These are phyloP conservation scores for Chironomus riparius DNA, from an alignment of 2,888 invertebrate genomes.

Conservation along the genomic window DNA sequence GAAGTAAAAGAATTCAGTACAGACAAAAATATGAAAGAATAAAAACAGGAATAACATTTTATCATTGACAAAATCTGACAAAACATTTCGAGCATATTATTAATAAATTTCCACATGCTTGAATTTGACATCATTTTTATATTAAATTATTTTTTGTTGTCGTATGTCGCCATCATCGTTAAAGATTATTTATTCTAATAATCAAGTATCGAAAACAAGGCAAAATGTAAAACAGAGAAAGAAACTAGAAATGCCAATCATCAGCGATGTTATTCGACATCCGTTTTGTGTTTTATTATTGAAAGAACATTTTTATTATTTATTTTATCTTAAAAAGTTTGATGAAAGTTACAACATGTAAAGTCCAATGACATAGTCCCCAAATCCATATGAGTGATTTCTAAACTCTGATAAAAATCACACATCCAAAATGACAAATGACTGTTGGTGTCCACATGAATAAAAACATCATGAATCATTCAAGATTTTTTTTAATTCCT, in stretches of 20 bases:
- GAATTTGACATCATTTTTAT: not conserved
- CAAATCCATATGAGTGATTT: not conserved
- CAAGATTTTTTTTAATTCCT: not conserved
- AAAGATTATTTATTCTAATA: not conserved
- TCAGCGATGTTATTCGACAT: not conserved
- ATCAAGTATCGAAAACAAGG: too few relatives aligned
- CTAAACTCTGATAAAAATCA: not conserved
- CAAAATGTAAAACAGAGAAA: too few relatives aligned
- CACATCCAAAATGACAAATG: not conserved
- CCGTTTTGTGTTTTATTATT: conserved; percentile 2
- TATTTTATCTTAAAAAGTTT: too few relatives aligned
- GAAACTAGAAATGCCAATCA: conserved; percentile 6
- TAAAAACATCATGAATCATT: not conserved
- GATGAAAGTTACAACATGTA: not conserved
- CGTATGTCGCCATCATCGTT: not conserved
- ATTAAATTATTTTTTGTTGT: not conserved
- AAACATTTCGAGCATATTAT: conserved; percentile 7
- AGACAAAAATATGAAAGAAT: not conserved
- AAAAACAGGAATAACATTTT: not conserved
- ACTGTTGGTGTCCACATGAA: not conserved
- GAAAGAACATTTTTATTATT: not conserved
- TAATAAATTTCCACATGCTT: conserved; percentile 6
- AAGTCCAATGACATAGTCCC: not conserved
- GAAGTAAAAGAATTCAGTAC: too few relatives aligned
- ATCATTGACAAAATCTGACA: conserved; percentile 4